phyloP scores from a whole-genome alignment of 2,888 invertebrate species.

The Bimastos eiseni region DNA sequence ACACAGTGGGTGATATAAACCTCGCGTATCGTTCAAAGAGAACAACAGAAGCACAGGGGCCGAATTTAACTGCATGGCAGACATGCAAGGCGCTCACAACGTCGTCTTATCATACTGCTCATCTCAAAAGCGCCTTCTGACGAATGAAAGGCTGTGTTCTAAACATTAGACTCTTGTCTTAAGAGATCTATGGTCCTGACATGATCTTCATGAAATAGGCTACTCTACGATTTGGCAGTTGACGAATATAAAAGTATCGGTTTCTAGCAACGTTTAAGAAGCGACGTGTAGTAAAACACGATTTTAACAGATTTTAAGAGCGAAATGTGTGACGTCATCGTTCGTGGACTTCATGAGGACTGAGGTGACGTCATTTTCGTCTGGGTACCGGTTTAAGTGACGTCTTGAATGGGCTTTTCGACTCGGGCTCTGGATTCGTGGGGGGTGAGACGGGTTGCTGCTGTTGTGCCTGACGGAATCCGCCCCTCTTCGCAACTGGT shows the following conservation, averaged over 20 bases:
- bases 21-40: not conserved
- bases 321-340: not conserved
- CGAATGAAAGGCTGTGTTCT: not conserved
- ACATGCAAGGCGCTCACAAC: too few species aligned
- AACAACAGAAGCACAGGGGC: too few species aligned
- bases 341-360: not conserved
- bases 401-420: not conserved
- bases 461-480: not conserved
- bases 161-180: not conserved
- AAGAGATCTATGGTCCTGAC: not conserved
- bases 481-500: not conserved
- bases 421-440: not conserved
- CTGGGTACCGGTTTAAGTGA: conserved; percentile 4
- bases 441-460: not conserved
- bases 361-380: not conserved
- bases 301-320: not conserved
- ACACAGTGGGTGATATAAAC: not conserved
- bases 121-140: too few species aligned
- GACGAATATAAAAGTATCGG: conserved; percentile 3
- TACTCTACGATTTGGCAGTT: conserved; percentile 3
- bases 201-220: not conserved
- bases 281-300: not conserved
- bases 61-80: too few species aligned
- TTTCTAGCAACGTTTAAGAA: not conserved
- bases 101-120: too few species aligned